Base-by-base conservation (phyloP, 2,113 vertebrate genomes). In the Spea bombifrons region DNA sequence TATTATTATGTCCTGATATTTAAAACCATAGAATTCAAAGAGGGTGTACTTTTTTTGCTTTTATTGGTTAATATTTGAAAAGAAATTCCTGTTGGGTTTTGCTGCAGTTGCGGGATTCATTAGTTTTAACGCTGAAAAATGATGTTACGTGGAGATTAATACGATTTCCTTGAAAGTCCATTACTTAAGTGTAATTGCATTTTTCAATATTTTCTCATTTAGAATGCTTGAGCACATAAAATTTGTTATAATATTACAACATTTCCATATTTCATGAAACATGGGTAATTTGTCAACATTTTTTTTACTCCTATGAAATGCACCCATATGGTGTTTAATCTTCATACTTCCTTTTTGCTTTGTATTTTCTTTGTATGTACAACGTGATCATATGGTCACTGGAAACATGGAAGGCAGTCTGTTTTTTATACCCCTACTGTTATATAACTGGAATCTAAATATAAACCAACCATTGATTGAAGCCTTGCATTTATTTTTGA, bases 181-280 rank as follows among this genome's bases (percentile, higher is more conserved):
- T 76, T 76, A 76, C 66, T 76, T 76, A 76, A 61, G 52, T 59
- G 75, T 76, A 70, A 76, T 76, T 76, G 66, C 75, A 69, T 76
- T 76, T 76, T 53, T 69, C 66, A 61, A 69, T 76, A 59, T 61
- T 30, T 61, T 61, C 75, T 48, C 69, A 68, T 76, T 76, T 76
- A 67, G 75, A 69, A 76, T 49, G 53, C 66, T 76, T 69, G 52
- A 76, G 66, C 69, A 76, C 69, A 69, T 76, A 76, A 69, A 59
- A 69, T 76, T 46, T 76, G 75, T 61, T 76, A 61, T 59, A 70
- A 69, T 61, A 53, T 61, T 69, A 65, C 65, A 61, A 44, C 69
- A 46, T 48, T 66, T 76, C 66, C 8, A 76, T 70, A 61, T 76
- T 76, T 76, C 75, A 69, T 69, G 49, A 76, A 76, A 59, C 53